A percentile compares a stretch with the other conserved stretches of the same genome.
Evolutionary conservation across 2,888 invertebrate species (phyloP).

Genomic region (Cheilosia pagana): DNA sequence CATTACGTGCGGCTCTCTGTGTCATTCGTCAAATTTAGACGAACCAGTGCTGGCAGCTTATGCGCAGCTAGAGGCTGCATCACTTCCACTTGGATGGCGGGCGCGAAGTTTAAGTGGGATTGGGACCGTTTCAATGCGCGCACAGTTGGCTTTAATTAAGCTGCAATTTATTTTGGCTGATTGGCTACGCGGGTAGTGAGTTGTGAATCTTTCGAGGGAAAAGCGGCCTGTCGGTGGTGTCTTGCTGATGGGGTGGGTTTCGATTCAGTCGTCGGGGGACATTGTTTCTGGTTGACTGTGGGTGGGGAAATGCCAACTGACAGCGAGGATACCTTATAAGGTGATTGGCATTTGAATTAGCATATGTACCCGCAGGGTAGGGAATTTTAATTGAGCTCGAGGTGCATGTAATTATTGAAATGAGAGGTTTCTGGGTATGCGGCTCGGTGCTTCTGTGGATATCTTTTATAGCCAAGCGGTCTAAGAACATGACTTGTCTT

Average conservation of each 20-base stretch:
- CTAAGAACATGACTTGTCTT: too few species aligned
- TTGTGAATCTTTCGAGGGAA: background rate
- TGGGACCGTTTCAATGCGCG: conserved; percentile 38
- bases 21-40: conserved; percentile 66
- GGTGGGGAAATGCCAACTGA: conserved; percentile 56
- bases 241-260: conserved; percentile 9
- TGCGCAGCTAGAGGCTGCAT: conserved; percentile 51
- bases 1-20: conserved; percentile 15
- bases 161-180: conserved; percentile 73
- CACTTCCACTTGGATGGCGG: conserved; percentile 57
- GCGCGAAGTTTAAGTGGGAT: conserved; percentile 42
- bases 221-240: background rate
- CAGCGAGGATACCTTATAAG: conserved; percentile 59
- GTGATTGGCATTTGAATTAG: conserved; percentile 65
- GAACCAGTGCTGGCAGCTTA: conserved; percentile 26
- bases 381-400: conserved; percentile 21
- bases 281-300: conserved; percentile 3
- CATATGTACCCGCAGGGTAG: conserved; percentile 31
- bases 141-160: conserved; percentile 62
- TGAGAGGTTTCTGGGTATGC: too few species aligned
- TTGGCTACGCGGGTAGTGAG: conserved; percentile 48
- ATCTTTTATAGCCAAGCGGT: too few species aligned
- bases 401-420: background rate
- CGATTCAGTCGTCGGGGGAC: conserved; percentile 1
- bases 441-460: too few species aligned